These are phyloP conservation scores for Patella vulgata DNA, from an alignment of 1,140 invertebrate genomes.

Conservation along the genomic window DNA sequence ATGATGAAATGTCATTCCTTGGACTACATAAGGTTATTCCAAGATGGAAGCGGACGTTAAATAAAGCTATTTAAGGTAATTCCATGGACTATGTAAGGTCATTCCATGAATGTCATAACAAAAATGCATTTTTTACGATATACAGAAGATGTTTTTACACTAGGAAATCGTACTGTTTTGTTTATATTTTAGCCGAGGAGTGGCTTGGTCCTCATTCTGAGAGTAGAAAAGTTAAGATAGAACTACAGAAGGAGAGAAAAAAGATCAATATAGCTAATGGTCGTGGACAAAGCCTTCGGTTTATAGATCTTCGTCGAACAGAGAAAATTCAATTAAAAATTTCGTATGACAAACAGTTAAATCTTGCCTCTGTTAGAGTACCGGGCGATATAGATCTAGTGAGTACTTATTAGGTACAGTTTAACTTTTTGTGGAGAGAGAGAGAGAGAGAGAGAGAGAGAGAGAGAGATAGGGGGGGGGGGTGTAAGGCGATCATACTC, in stretches of 20 bases:
- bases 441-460: too few species aligned
- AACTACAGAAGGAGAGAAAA: constrained; percentile 34
- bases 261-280: constrained; percentile 40
- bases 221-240: constrained; percentile 33
- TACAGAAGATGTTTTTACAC: too few species aligned
- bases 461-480: too few species aligned
- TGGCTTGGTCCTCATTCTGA: constrained; percentile 43
- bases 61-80: too few species aligned
- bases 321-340: constrained; percentile 23
- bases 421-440: not conserved
- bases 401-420: not conserved
- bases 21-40: too few species aligned
- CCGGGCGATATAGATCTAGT: constrained; percentile 44
- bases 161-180: too few species aligned
- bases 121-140: too few species aligned
- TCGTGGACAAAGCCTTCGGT: constrained; percentile 59
- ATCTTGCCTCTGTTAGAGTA: constrained; percentile 38
- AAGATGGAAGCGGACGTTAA: too few species aligned
- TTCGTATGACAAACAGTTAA: constrained; percentile 20
- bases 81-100: too few species aligned
- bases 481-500: too few species aligned
- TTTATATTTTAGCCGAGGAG: constrained; percentile 47
- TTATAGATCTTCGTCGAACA: constrained; percentile 68
- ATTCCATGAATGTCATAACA: too few species aligned
- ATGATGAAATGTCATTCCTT: too few species aligned